Evolutionary conservation across 2,113 vertebrate species (phyloP).

Genomic region (Lepisosteus osseus): DNA sequence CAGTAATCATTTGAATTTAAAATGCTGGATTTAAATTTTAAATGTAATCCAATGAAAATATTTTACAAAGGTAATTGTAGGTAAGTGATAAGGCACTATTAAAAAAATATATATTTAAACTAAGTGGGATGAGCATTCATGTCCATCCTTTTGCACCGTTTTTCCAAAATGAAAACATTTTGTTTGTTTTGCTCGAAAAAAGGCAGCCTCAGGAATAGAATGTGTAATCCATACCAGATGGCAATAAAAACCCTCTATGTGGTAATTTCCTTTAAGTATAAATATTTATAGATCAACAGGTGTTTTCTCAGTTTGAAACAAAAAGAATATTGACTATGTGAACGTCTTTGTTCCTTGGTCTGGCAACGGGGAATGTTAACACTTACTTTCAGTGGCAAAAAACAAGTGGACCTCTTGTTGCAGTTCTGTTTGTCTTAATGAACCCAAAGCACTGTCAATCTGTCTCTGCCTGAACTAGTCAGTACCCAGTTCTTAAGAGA

Average conservation of each 20-base stretch:
- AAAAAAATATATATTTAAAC: too few relatives aligned
- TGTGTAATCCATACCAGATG: not conserved
- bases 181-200: not conserved
- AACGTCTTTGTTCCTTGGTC: conserved; percentile 1
- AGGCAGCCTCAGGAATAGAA: not conserved
- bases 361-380: not conserved
- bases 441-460: conserved; percentile 25
- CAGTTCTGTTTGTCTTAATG: conserved; percentile 13
- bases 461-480: not conserved
- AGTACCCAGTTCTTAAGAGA: not conserved
- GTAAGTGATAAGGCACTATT: too few relatives aligned
- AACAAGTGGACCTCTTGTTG: conserved; percentile 9
- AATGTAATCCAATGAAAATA: too few relatives aligned
- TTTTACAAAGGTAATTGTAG: too few relatives aligned
- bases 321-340: not conserved
- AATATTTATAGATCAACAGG: conserved; percentile 28
- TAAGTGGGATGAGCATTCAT: too few relatives aligned
- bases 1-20: too few relatives aligned
- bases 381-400: not conserved
- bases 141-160: not conserved
- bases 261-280: conserved; percentile 16
- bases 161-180: conserved; percentile 8
- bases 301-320: conserved; percentile 14
- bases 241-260: conserved; percentile 4
- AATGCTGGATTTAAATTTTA: too few relatives aligned